Conservation (phyloP, 1,140 invertebrate genomes). For the Samia ricini region DNA sequence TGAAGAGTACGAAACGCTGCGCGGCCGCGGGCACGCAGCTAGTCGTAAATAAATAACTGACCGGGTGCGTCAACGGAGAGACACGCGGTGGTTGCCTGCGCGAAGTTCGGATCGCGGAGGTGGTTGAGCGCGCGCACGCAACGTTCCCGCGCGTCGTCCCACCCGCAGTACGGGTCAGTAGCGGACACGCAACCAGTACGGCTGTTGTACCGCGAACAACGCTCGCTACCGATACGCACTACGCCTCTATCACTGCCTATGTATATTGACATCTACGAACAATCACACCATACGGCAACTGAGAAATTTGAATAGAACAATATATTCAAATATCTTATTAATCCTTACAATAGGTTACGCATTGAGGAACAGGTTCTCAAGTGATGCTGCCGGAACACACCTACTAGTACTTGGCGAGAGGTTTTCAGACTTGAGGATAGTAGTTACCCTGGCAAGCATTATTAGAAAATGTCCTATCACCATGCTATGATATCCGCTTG, state of each 20-base stretch:
- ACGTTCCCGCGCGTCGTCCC: constrained; percentile 86
- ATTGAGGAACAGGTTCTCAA: no score
- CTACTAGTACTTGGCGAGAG: no score
- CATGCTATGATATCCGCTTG: no score
- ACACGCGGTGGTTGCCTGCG: constrained; percentile 80
- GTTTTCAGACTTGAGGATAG: no score
- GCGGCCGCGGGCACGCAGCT: no score
- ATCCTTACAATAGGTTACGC: no score
- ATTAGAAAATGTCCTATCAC: no score
- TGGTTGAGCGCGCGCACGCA: constrained; percentile 83
- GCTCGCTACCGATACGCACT: constrained; percentile 85
- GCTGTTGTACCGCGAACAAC: constrained; percentile 86
- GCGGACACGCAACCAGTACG: constrained; percentile 87
- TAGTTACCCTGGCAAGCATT: no score
- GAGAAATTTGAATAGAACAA: not conserved
- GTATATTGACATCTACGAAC: constrained; percentile 85
- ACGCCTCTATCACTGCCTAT: constrained; percentile 86
- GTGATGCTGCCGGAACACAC: no score
- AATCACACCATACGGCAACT: no score
- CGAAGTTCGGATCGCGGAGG: constrained; percentile 85
- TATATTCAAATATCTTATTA: not conserved
- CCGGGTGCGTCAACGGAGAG: constrained; percentile 81
- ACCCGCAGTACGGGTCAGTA: constrained; percentile 96
- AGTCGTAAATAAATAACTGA: constrained; percentile 11
- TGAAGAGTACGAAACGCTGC: no score